These are phyloP conservation scores for Synanthedon tipuliformis DNA, from an alignment of 2,888 invertebrate species.

Conservation along the genomic window DNA sequence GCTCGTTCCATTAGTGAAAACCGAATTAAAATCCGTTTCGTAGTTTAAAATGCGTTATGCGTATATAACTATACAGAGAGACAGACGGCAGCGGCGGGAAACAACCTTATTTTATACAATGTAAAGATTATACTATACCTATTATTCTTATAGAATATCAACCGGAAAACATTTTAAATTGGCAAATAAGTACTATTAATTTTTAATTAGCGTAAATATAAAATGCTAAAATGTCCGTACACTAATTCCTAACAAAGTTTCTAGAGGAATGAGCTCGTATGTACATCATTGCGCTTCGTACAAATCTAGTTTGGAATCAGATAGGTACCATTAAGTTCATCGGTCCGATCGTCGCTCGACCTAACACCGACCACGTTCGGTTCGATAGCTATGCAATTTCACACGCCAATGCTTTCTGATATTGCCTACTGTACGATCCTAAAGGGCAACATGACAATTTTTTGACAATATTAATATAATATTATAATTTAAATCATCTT, in stretches of 20 bases:
- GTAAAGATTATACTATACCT: no score
- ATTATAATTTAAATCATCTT: no score
- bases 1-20: no score
- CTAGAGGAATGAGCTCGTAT: conserved; percentile 9
- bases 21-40: no score
- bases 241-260: not conserved
- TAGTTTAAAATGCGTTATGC: no score
- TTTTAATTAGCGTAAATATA: not conserved
- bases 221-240: not conserved
- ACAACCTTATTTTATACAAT: no score
- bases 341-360: conserved; percentile 16
- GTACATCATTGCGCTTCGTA: conserved; percentile 1
- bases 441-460: conserved; percentile 5
- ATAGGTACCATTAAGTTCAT: conserved; percentile 18
- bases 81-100: no score
- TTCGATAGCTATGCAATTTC: conserved; percentile 43
- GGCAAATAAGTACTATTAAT: no score
- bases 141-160: no score
- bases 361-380: conserved; percentile 10
- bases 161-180: no score
- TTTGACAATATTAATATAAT: not conserved
- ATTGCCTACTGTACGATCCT: conserved; percentile 32
- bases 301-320: conserved; percentile 14
- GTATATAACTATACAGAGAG: no score
- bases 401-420: conserved; percentile 39